phyloP scores from a whole-genome alignment of 2,888 invertebrate genomes.

The Trachelus stipa region DNA sequence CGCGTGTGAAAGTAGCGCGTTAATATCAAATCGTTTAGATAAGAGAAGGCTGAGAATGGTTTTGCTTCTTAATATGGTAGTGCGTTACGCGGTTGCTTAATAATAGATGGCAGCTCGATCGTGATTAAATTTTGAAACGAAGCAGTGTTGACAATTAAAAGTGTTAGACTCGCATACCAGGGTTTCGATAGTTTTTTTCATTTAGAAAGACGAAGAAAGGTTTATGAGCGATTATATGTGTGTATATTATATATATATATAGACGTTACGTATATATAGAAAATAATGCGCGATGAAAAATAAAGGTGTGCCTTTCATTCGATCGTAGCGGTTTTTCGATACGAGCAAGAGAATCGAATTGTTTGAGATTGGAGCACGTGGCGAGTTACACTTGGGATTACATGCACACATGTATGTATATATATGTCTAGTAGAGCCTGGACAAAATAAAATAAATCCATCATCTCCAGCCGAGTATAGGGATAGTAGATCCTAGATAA shows the following conservation, averaged over 20 bases:
- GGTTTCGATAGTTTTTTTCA: no score
- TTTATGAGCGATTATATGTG: no score
- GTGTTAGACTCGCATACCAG: no score
- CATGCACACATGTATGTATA: background rate
- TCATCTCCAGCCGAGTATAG: background rate
- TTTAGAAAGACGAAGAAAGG: no score
- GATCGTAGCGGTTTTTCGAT: no score
- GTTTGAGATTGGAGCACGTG: background rate
- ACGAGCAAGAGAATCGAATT: background rate
- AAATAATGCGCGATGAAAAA: no score
- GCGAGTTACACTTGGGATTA: background rate
- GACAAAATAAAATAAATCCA: background rate
- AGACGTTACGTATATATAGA: no score
- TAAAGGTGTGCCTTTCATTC: no score
- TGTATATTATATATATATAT: no score
- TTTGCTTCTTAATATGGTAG: background rate
- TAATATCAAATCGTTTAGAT: background rate
- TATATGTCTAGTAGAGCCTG: background rate
- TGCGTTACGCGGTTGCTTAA: constrained; percentile 1
- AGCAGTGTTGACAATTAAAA: no score
- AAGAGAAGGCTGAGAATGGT: background rate
- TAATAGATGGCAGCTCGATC: no score
- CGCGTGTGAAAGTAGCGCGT: constrained; percentile 1
- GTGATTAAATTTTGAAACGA: no score
- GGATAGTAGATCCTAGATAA: background rate